Base-by-base conservation (phyloP, 2,797 vertebrate genomes). In the Acanthis flammea region DNA sequence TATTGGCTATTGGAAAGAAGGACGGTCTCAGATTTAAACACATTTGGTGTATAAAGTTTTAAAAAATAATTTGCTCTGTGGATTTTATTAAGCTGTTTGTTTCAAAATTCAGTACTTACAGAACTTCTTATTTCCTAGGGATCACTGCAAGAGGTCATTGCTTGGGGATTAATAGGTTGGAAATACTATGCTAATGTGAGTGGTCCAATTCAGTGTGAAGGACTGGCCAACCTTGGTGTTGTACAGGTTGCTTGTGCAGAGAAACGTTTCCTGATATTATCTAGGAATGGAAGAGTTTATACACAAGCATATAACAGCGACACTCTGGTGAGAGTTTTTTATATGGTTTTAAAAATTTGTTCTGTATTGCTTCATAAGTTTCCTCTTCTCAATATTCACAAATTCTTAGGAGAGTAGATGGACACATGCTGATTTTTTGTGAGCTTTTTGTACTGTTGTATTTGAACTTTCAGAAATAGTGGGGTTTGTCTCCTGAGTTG, bases 101-200 rank as follows among this genome's bases (percentile, higher is more conserved):
- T 75, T 70, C 16, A 79, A 58, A 87, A 47, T n/a, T 10, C 10
- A 48, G 19, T 60, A 33, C 41, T 95, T 57, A 76, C 2, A 28
- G 37, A 44, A 31, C 73, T 83, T 94, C 6, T 89, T 92, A 4
- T 76, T 88, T 97, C 91, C 24, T 93, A 99, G 99, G 99, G 99
- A 23, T 99, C 99, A 16, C 92, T 99, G 91, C 99, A 99, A 97
- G 99, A 99, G 87, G 99, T 99, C 90, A 99, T 99, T 50, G 99
- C 98, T 57, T 99, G 99, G 99, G 99, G 99, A n/a, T 98, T 99
- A 88, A 97, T 99, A 90, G 99, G 99, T 88, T 99, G 99, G 99
- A 99, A 99, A 94, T 98, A 98, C 12, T 99, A 99, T 12, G 98
- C 99, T 88, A 99, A 99, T 10, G 98, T 99, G 78, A 99, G 98